phyloP scores from a whole-genome alignment of 2,888 invertebrate species.

The Xanthorhoe designata region DNA sequence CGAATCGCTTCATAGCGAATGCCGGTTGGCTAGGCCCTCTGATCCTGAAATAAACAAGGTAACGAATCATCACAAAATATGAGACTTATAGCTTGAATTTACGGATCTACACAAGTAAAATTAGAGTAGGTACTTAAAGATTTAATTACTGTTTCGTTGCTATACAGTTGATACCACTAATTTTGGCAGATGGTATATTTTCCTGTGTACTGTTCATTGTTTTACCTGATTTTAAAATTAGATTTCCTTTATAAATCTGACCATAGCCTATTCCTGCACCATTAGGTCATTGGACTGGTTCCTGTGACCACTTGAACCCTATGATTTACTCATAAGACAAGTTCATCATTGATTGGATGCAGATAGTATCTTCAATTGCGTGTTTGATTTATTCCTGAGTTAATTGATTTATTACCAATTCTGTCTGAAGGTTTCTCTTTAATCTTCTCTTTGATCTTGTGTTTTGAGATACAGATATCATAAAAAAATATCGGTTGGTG shows the following conservation, averaged over 20 bases:
- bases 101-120: too few species aligned
- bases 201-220: not conserved
- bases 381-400: constrained; percentile 22
- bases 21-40: too few species aligned
- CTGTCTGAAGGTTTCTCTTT: constrained; percentile 6
- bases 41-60: too few species aligned
- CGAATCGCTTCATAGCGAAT: too few species aligned
- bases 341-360: constrained; percentile 35
- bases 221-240: constrained; percentile 11
- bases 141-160: too few species aligned
- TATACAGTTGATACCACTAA: too few species aligned
- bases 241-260: not conserved
- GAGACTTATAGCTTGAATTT: too few species aligned
- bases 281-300: constrained; percentile 40
- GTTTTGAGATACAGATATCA: not conserved
- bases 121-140: too few species aligned
- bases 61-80: too few species aligned
- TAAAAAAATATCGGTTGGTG: not conserved
- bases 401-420: constrained; percentile 18
- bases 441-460: not conserved
- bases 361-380: constrained; percentile 29
- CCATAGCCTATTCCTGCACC: constrained; percentile 36
- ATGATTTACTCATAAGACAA: constrained; percentile 32
- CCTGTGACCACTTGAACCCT: constrained; percentile 41
- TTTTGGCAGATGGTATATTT: not conserved